Percentiles rank a stretch among this genome's conserved stretches.
phyloP scores from a whole-genome alignment of 2,113 vertebrate species.

The Sylvia atricapilla region DNA sequence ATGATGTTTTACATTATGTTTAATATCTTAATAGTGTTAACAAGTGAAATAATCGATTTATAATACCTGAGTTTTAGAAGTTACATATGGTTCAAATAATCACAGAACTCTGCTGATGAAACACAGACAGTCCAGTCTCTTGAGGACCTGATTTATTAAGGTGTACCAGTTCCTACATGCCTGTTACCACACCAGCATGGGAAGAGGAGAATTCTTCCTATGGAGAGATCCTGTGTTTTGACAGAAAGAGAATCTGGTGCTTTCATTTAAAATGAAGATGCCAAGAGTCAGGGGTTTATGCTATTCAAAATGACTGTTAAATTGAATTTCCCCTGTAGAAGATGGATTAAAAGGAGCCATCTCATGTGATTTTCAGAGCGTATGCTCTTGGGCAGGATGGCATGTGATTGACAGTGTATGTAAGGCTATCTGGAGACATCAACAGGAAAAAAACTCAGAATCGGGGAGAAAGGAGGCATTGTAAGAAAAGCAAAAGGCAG shows the following conservation, averaged over 20 bases:
- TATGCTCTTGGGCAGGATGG: slow-evolving; percentile 36
- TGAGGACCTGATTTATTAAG: slow-evolving; percentile 42
- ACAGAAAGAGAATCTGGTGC: slow-evolving; percentile 59
- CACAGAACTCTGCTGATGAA: slow-evolving; percentile 24
- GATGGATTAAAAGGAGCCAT: slow-evolving; percentile 23
- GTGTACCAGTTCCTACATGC: slow-evolving; percentile 14
- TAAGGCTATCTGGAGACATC: slow-evolving; percentile 26
- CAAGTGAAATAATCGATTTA: slow-evolving; percentile 14
- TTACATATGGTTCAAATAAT: slow-evolving; percentile 55
- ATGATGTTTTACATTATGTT: background rate
- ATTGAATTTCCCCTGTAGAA: slow-evolving; percentile 63
- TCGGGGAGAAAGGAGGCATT: slow-evolving; percentile 24
- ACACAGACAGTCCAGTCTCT: slow-evolving; percentile 25
- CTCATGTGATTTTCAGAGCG: slow-evolving; percentile 1
- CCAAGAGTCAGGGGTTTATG: slow-evolving; percentile 35
- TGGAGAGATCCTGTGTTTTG: slow-evolving; percentile 19
- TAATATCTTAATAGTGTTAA: slow-evolving; percentile 27
- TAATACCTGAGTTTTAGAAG: background rate
- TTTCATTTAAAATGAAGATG: slow-evolving; percentile 45
- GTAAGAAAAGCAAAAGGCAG: background rate
- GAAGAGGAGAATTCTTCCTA: background rate
- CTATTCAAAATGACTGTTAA: slow-evolving; percentile 49
- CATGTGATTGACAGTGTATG: slow-evolving; percentile 42
- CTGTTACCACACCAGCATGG: slow-evolving; percentile 13
- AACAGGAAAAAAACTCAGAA: background rate